phyloP scores from a whole-genome alignment of 2,888 invertebrate species.

The Temnothorax unifasciatus region DNA sequence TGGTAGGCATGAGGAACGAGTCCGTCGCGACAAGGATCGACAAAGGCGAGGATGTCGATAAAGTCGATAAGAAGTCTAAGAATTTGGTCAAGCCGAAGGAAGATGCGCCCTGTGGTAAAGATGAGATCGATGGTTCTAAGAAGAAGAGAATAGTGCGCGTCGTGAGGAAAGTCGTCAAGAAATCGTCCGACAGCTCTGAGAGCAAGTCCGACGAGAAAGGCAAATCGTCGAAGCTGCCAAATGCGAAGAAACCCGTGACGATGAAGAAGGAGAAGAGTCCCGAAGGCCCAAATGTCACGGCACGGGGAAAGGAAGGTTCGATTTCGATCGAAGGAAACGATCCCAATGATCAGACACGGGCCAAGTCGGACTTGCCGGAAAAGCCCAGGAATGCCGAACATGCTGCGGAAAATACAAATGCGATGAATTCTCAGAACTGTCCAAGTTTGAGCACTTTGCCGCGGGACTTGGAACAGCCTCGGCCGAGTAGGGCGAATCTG shows the following conservation, averaged over 20 bases:
- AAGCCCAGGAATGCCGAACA: neutral
- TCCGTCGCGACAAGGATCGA: slow-evolving; percentile 65
- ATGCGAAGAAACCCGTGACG: slow-evolving; percentile 53
- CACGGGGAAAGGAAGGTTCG: neutral
- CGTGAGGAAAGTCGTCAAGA: slow-evolving; percentile 82
- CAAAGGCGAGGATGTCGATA: slow-evolving; percentile 73
- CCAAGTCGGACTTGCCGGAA: neutral
- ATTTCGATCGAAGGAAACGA: neutral
- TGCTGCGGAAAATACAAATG: neutral
- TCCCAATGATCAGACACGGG: slow-evolving; percentile 9
- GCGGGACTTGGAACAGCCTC: slow-evolving; percentile 5
- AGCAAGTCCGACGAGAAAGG: slow-evolving; percentile 78
- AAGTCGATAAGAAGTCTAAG: slow-evolving; percentile 74
- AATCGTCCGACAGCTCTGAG: slow-evolving; percentile 78
- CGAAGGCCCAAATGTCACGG: slow-evolving; percentile 24
- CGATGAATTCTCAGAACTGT: neutral
- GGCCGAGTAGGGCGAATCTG: slow-evolving; percentile 77
- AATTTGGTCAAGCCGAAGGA: slow-evolving; percentile 74
- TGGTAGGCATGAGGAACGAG: slow-evolving; percentile 61
- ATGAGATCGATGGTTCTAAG: slow-evolving; percentile 74
- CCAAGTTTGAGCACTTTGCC: neutral
- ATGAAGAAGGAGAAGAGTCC: slow-evolving; percentile 63
- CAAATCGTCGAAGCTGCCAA: slow-evolving; percentile 68
- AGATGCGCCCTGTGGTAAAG: slow-evolving; percentile 59
- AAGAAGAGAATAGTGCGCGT: slow-evolving; percentile 82